phyloP scores from a whole-genome alignment of 2,797 vertebrate species.

The Echeneis naucrates region DNA sequence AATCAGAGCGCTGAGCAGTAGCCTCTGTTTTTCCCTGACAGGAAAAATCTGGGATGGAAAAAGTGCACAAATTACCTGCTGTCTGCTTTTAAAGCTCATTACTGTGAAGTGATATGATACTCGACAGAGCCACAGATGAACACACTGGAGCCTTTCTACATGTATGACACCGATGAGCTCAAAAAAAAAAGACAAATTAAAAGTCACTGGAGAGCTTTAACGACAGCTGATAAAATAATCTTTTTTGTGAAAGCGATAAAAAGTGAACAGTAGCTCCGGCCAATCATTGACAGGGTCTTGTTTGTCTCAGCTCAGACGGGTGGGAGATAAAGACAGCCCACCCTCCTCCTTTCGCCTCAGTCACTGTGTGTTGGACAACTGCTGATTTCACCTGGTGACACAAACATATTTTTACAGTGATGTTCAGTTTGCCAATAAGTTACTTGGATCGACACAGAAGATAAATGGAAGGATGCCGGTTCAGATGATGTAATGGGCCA shows the following conservation, averaged over 20 bases:
- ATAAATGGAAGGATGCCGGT: too few relatives aligned
- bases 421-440: background rate
- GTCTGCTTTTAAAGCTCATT: background rate
- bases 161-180: background rate
- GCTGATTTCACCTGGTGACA: background rate
- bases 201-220: too few relatives aligned
- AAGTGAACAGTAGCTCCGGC: slow-evolving; percentile 41
- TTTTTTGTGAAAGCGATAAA: slow-evolving; percentile 2
- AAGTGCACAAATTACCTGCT: background rate
- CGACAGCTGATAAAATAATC: background rate
- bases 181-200: background rate
- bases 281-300: slow-evolving; percentile 46
- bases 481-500: too few relatives aligned
- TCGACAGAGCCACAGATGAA: too few relatives aligned
- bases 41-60: background rate
- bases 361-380: background rate
- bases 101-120: background rate
- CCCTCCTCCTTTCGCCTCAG: slow-evolving; percentile 1
- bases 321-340: slow-evolving; percentile 26
- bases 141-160: background rate
- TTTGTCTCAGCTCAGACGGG: slow-evolving; percentile 29
- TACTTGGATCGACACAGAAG: background rate
- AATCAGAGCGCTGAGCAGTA: background rate
- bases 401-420: background rate
- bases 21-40: background rate